Conservation (phyloP, 2,888 invertebrate species). For the Calephelis perditalis region DNA sequence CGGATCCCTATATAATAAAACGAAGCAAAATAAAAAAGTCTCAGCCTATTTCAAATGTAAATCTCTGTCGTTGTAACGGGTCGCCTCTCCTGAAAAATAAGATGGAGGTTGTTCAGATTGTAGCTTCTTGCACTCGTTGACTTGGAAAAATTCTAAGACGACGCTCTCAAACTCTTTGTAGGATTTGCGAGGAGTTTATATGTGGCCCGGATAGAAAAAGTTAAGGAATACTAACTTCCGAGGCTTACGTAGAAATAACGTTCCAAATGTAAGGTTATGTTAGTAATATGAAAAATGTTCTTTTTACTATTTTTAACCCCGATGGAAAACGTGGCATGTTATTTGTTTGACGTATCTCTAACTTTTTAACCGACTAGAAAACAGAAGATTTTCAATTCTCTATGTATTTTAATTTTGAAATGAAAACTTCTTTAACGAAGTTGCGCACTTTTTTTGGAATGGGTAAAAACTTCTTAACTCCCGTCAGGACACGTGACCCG, state of each 20-base stretch:
- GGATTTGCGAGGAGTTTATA: constrained; percentile 62
- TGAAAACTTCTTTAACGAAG: too few relatives aligned
- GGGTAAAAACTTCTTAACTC: too few relatives aligned
- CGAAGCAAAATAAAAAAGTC: constrained; percentile 54
- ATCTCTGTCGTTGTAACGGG: constrained; percentile 66
- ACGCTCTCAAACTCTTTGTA: constrained; percentile 46
- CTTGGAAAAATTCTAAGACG: constrained; percentile 57
- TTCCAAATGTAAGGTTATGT: not conserved
- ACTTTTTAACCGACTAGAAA: too few relatives aligned
- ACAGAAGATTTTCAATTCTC: too few relatives aligned
- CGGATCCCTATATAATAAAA: constrained; percentile 44
- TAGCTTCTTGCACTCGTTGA: constrained; percentile 60
- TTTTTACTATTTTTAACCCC: not conserved
- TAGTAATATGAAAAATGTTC: not conserved
- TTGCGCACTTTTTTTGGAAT: too few relatives aligned
- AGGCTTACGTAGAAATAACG: constrained; percentile 31
- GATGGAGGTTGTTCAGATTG: constrained; percentile 61
- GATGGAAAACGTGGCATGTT: too few relatives aligned
- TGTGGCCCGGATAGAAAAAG: constrained; percentile 50
- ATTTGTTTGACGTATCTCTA: too few relatives aligned
- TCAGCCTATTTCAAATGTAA: constrained; percentile 69
- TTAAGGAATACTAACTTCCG: constrained; percentile 44
- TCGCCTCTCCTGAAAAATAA: constrained; percentile 59
- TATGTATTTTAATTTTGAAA: too few relatives aligned
- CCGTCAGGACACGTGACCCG: too few relatives aligned